These are phyloP conservation scores for Zaprionus lineosus DNA, from an alignment of 2,888 invertebrate genomes.

Conservation along the genomic window DNA sequence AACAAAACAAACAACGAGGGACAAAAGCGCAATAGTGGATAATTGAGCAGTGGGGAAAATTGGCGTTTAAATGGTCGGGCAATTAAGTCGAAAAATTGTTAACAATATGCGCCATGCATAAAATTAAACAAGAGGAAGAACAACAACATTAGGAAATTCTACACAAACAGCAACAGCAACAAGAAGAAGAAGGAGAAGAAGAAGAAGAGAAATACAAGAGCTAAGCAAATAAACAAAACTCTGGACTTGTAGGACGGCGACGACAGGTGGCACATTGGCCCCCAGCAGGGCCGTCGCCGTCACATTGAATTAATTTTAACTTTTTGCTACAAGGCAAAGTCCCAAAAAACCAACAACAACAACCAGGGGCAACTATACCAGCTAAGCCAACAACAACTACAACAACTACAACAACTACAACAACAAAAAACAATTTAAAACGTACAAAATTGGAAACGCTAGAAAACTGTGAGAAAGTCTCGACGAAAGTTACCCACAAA, in stretches of 20 bases:
- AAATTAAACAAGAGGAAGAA: conserved; percentile 57
- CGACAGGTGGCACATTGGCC: conserved; percentile 65
- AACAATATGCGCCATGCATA: conserved; percentile 67
- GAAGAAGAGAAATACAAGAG: conserved; percentile 5
- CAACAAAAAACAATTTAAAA: not conserved
- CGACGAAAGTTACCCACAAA: conserved; percentile 20
- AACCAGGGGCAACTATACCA: conserved; percentile 12
- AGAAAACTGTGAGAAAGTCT: conserved; percentile 13
- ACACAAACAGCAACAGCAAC: conserved; percentile 23
- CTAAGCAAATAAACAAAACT: conserved; percentile 24
- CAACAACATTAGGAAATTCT: conserved; percentile 25
- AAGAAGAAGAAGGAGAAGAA: not conserved
- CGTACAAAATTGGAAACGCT: conserved; percentile 25
- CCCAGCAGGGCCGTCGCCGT: conserved; percentile 45
- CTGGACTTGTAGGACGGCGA: conserved; percentile 44
- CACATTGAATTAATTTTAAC: conserved; percentile 58
- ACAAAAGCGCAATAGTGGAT: conserved; percentile 41
- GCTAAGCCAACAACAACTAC: conserved; percentile 4
- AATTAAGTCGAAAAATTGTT: conserved; percentile 58
- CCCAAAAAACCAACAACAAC: conserved; percentile 11
- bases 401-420: conserved; percentile 12
- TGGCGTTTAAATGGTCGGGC: conserved; percentile 59
- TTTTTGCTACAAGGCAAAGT: conserved; percentile 21
- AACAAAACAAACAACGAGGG: conserved; percentile 3
- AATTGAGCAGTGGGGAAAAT: conserved; percentile 19